These are phyloP conservation scores for Cynaeus angustus DNA, from an alignment of 2,888 invertebrate genomes.

Conservation along the genomic window DNA sequence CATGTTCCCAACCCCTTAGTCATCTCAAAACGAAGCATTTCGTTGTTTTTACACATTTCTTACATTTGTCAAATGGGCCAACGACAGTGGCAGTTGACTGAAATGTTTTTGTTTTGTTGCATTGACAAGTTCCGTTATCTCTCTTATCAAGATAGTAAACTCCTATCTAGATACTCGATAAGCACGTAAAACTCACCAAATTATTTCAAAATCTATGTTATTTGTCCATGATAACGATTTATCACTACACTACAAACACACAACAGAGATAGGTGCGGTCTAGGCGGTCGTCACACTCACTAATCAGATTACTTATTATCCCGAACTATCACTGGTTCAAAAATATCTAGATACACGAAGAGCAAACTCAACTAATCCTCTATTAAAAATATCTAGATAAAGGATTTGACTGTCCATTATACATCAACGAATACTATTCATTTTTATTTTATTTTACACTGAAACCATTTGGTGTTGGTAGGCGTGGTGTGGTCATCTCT, in stretches of 20 bases:
- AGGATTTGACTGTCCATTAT: slow-evolving; percentile 44
- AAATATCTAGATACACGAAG: slow-evolving; percentile 8
- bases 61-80: slow-evolving; percentile 12
- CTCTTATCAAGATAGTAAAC: slow-evolving; percentile 19
- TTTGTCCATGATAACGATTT: slow-evolving; percentile 67
- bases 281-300: slow-evolving; percentile 58
- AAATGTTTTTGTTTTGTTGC: slow-evolving; percentile 27
- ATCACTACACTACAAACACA: slow-evolving; percentile 65
- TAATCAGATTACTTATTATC: slow-evolving; percentile 40
- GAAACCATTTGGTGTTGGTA: slow-evolving; percentile 41
- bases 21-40: too few relatives aligned
- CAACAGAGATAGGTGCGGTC: slow-evolving; percentile 69
- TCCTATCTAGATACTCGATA: slow-evolving; percentile 50
- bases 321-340: slow-evolving; percentile 32
- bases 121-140: slow-evolving; percentile 21
- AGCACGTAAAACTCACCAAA: slow-evolving; percentile 61
- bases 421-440: slow-evolving; percentile 56
- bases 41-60: not conserved
- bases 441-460: slow-evolving; percentile 57
- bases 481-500: slow-evolving; percentile 42
- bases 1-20: not conserved
- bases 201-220: slow-evolving; percentile 61
- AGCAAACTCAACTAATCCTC: slow-evolving; percentile 7
- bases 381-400: slow-evolving; percentile 21
- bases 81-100: slow-evolving; percentile 9